Evolutionary conservation across 2,797 vertebrate genomes (phyloP).

Genomic region (Astyanax mexicanus): DNA sequence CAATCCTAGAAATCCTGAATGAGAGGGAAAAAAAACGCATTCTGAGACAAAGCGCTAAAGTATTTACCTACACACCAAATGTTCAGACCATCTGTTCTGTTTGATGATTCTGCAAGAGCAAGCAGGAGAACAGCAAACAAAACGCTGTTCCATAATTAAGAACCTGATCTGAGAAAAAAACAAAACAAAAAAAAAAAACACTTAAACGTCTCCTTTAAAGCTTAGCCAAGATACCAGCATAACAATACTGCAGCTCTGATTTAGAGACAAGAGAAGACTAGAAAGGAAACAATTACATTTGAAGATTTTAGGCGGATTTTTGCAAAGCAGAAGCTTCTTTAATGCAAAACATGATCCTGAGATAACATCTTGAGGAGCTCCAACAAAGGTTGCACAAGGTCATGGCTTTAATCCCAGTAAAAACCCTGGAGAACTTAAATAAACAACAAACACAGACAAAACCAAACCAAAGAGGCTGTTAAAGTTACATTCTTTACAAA

Average conservation of each 20-base stretch:
- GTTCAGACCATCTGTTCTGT: slow-evolving; percentile 52
- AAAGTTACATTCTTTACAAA: no score
- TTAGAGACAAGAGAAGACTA: background rate
- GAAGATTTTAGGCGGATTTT: no score
- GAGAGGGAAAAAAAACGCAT: background rate
- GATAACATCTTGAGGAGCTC: no score
- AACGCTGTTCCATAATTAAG: slow-evolving; percentile 18
- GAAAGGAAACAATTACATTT: no score
- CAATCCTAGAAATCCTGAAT: slow-evolving; percentile 1
- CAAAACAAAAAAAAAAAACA: no score
- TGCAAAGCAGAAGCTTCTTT: no score
- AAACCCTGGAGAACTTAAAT: no score
- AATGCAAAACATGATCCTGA: no score
- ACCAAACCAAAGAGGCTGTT: no score
- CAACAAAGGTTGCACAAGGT: no score
- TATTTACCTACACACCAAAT: slow-evolving; percentile 45
- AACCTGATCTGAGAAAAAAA: slow-evolving; percentile 22
- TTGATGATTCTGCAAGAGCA: slow-evolving; percentile 41
- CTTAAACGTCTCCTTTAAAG: slow-evolving; percentile 15
- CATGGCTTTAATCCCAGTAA: no score
- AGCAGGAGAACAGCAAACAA: slow-evolving; percentile 20
- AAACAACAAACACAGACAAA: no score
- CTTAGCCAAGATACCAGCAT: background rate
- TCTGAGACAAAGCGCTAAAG: slow-evolving; percentile 15
- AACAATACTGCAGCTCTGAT: background rate